Conservation (phyloP, 1,140 invertebrate species). For the Phocides pigmalion region DNA sequence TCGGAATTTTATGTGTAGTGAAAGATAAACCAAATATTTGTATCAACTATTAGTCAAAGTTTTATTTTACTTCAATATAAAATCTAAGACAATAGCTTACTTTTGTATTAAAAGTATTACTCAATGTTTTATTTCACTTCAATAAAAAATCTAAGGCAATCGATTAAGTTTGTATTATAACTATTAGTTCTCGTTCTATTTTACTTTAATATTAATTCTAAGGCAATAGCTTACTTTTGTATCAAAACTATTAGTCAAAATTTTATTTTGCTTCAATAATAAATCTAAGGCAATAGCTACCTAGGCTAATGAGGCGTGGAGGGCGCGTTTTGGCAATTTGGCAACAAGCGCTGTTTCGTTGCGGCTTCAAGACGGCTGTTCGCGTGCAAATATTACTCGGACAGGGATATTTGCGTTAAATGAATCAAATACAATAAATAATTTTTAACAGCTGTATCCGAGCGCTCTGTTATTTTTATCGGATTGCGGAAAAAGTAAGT, state of each 20-base stretch:
- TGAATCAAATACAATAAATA: slow-evolving; percentile 12
- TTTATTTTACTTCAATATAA: slow-evolving; percentile 19
- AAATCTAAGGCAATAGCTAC: slow-evolving; percentile 18
- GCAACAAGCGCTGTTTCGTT: slow-evolving; percentile 57
- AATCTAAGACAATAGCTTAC: slow-evolving; percentile 12
- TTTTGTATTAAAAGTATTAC: too few species aligned
- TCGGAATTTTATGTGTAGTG: too few species aligned
- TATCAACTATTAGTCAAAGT: too few species aligned
- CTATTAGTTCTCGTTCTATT: too few species aligned
- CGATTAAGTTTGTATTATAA: too few species aligned
- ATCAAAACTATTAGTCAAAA: too few species aligned
- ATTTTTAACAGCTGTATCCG: too few species aligned
- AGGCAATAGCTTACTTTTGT: neutral
- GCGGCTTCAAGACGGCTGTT: slow-evolving; percentile 41
- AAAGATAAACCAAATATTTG: too few species aligned
- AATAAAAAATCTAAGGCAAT: too few species aligned
- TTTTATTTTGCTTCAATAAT: slow-evolving; percentile 20
- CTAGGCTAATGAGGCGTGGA: slow-evolving; percentile 64
- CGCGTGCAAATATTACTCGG: slow-evolving; percentile 34
- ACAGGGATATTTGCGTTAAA: slow-evolving; percentile 38
- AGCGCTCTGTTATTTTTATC: too few species aligned
- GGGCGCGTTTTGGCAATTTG: slow-evolving; percentile 68
- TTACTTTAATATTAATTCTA: slow-evolving; percentile 24
- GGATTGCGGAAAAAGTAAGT: too few species aligned
- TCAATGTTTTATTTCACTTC: slow-evolving; percentile 6